Percentiles rank a stretch among this genome's conserved stretches.
Evolutionary conservation across 1,140 invertebrate species (phyloP).

Genomic region (Chironomus tepperi): DNA sequence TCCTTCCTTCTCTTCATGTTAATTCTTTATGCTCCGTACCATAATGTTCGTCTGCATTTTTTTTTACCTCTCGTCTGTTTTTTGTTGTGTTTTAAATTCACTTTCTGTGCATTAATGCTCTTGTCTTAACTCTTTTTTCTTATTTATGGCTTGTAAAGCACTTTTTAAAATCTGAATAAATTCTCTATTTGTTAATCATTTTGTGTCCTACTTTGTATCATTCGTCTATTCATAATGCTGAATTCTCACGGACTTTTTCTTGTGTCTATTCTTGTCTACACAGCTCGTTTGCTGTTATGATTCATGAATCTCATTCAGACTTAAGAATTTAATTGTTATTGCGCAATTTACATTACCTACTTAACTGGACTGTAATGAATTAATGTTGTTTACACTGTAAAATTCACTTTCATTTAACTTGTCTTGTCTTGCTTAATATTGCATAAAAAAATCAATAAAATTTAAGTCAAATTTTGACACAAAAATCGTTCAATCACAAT

Average conservation of each 20-base stretch:
- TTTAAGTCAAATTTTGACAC: not conserved
- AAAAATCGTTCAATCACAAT: conserved; percentile 17
- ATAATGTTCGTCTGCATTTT: not conserved
- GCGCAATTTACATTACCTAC: not conserved
- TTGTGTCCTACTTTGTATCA: not conserved
- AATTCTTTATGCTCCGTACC: too few species aligned
- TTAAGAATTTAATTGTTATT: not conserved
- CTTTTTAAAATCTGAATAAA: not conserved
- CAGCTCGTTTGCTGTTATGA: too few species aligned
- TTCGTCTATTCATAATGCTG: not conserved
- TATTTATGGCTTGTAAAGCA: conserved; percentile 1
- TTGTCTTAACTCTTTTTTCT: not conserved
- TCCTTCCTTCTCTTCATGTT: too few species aligned
- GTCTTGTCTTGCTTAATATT: not conserved
- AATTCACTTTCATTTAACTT: not conserved
- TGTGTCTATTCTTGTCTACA: too few species aligned
- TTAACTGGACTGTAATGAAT: not conserved
- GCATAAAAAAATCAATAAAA: not conserved
- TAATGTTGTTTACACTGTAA: not conserved
- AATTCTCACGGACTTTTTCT: not conserved
- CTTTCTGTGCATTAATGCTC: not conserved
- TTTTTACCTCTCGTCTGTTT: not conserved
- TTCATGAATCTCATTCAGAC: not conserved
- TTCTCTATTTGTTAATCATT: not conserved
- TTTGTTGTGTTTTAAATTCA: conserved; percentile 15